Conservation (phyloP, 2,113 vertebrate genomes). For the Calonectris borealis region DNA sequence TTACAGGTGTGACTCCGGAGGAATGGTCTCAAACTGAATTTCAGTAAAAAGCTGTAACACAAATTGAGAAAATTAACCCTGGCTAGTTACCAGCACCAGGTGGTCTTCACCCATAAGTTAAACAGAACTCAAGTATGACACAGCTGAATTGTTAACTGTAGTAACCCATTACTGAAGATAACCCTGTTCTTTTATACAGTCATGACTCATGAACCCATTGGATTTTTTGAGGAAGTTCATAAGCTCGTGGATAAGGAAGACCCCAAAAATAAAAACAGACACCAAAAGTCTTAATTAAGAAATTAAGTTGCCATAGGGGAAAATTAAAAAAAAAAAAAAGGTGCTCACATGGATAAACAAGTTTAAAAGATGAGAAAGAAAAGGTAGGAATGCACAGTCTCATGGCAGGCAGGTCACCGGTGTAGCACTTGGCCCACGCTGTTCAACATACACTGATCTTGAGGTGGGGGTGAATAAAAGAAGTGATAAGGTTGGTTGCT, state of each 20-base stretch:
- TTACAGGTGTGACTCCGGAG: neutral
- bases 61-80: neutral
- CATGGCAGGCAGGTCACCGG: neutral
- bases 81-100: neutral
- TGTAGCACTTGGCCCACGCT: neutral
- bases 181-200: neutral
- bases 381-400: neutral
- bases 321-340: neutral
- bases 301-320: neutral
- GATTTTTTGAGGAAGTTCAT: neutral
- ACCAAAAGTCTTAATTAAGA: neutral
- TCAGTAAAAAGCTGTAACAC: neutral
- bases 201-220: neutral
- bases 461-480: neutral
- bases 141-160: neutral
- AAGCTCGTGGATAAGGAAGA: neutral
- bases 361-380: neutral
- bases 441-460: neutral
- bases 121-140: neutral
- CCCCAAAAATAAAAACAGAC: neutral
- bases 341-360: neutral
- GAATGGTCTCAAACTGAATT: neutral
- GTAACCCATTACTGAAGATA: neutral
- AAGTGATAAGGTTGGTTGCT: neutral
- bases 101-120: neutral